Percentiles rank a stretch among this genome's conserved stretches.
phyloP scores from a whole-genome alignment of 2,797 vertebrate genomes.

The Acanthurus lineatus region DNA sequence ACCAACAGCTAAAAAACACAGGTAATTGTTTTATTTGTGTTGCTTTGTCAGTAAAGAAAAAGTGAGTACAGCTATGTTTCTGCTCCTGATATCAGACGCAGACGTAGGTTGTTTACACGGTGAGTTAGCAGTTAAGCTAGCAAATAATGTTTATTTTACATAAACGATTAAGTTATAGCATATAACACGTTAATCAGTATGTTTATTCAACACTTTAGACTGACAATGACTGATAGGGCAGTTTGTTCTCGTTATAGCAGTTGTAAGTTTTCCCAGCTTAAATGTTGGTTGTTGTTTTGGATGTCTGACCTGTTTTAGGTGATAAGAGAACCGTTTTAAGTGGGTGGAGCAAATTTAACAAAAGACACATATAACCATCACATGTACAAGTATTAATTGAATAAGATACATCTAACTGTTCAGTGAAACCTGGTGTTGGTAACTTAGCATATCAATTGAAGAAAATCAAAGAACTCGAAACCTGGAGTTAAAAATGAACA shows the following conservation, averaged over 20 bases:
- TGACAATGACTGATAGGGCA: no score
- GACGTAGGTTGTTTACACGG: background rate
- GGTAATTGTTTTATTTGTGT: constrained; percentile 21
- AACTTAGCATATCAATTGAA: no score
- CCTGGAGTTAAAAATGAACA: background rate
- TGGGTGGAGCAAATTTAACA: background rate
- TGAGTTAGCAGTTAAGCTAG: background rate
- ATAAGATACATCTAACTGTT: rapidly evolving
- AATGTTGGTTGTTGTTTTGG: background rate
- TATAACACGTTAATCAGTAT: rapidly evolving
- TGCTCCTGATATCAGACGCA: background rate
- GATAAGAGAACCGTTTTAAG: background rate
- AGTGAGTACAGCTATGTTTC: background rate
- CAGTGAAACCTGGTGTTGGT: rapidly evolving
- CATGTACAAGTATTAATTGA: no score
- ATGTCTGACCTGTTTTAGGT: background rate
- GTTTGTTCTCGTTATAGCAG: background rate
- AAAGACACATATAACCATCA: background rate
- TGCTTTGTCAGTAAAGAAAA: background rate
- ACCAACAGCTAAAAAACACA: background rate
- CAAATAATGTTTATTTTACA: background rate
- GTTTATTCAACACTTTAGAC: background rate
- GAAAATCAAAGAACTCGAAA: background rate
- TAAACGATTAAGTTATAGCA: background rate
- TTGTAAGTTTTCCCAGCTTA: background rate